A percentile compares a stretch with the other conserved stretches of the same genome.
Conservation (phyloP, 1,140 invertebrate species). For the Drosophila grimshawi region DNA sequence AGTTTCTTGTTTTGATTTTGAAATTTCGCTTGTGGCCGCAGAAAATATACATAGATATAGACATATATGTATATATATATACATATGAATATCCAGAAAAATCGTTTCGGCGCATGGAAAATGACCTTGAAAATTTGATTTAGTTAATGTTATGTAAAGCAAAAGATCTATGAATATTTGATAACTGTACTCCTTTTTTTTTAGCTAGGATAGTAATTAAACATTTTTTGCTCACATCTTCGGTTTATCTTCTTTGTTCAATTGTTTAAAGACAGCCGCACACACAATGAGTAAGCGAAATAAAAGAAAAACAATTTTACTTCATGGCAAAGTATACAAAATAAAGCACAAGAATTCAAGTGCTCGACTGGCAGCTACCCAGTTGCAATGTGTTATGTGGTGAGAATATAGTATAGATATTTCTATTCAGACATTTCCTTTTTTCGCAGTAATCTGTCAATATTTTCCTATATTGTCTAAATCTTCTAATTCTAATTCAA, state of each 20-base stretch:
- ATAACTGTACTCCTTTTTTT: neutral
- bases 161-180: neutral
- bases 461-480: neutral
- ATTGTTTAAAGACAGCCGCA: no score
- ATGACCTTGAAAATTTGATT: slow-evolving; percentile 1
- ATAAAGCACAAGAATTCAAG: neutral
- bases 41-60: neutral
- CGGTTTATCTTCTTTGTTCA: neutral
- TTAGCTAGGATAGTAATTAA: neutral
- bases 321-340: slow-evolving; percentile 1
- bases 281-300: neutral
- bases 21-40: neutral
- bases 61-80: neutral
- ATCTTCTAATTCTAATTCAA: neutral
- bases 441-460: no score
- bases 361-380: slow-evolving; percentile 3
- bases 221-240: neutral
- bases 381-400: neutral
- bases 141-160: neutral
- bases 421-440: no score
- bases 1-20: slow-evolving; percentile 9
- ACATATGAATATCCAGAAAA: neutral
- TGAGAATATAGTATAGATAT: no score
- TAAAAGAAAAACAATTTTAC: neutral
- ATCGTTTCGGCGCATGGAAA: neutral